Evolutionary conservation across 2,888 invertebrate species (phyloP).

Genomic region (Eupithecia pulchellata): DNA sequence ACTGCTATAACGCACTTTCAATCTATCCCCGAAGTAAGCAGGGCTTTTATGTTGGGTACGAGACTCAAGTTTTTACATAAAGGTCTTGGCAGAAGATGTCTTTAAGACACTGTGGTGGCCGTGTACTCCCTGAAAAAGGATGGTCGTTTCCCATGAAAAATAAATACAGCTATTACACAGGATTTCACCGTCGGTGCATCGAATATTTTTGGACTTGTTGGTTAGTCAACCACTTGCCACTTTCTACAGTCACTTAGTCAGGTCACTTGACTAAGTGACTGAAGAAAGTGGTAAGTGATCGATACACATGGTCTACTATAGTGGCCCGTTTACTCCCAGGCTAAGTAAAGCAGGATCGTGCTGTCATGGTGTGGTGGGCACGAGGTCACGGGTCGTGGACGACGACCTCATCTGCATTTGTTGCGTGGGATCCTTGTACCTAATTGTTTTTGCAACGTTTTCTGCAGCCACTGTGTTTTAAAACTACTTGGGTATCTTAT

Average conservation of each 20-base stretch:
- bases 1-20: not conserved
- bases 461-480: conserved; percentile 27
- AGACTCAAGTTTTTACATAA: not conserved
- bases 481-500: not conserved
- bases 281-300: not conserved
- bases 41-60: not conserved
- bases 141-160: not conserved
- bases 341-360: conserved; percentile 32
- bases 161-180: not conserved
- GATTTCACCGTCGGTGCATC: not conserved
- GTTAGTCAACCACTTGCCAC: no score
- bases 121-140: not conserved
- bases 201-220: not conserved
- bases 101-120: not conserved
- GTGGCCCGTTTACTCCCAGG: not conserved
- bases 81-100: not conserved
- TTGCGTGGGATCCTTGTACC: conserved; percentile 44
- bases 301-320: not conserved
- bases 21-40: not conserved
- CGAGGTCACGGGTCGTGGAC: conserved; percentile 46
- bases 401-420: conserved; percentile 46
- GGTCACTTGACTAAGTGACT: no score
- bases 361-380: conserved; percentile 42
- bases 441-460: conserved; percentile 44
- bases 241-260: no score